Base-by-base conservation (phyloP, 2,797 vertebrate genomes). In the Anguilla megastoma region DNA sequence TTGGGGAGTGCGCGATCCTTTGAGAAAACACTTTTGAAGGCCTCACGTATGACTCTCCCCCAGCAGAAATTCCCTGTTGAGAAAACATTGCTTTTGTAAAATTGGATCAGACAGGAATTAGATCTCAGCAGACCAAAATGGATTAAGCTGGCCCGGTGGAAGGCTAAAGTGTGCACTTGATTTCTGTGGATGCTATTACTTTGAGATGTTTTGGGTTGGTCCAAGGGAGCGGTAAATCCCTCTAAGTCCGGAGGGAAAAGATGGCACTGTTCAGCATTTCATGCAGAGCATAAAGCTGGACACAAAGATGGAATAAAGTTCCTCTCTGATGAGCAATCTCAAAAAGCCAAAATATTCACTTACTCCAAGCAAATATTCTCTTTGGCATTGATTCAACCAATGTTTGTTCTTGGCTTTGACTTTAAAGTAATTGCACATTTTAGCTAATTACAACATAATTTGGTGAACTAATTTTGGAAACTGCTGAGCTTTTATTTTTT, bases 41-140 rank as follows among this genome's bases (percentile, higher is more conserved):
- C 24, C 10, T 5, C 50, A 3, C 52, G n/a, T 50, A 84, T 6
- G 24, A 14, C 45, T 74, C 2, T 54, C n/a, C 48, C 83, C 45
- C n/a, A 56, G 50, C 48, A 27, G n/a, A 74, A 52, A 84, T 56
- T 84, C 83, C 83, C 83, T 48, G 48, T 54, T 45, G 79, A 50
- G 48, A 84, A 54, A 84, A 24, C 52, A 30, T 54, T 52, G 83
- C 79, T 84, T 84, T 84, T 84, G 83, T 50, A 84, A 84, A 84
- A 84, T 54, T 84, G 83, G 45, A 84, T 84, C 83, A 84, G 83
- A 84, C n/a, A 27, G 48, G 83, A 54, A 84, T 84, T 84, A 84
- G 52, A 84, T 84, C n/a, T 58, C 52, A 8, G 48, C 83, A 84
- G 50, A 84, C 45, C 83, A 56, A 56, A 36, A 84, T 52, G 48